Conservation (phyloP, 2,113 vertebrate species). For the Tor tambroides region DNA sequence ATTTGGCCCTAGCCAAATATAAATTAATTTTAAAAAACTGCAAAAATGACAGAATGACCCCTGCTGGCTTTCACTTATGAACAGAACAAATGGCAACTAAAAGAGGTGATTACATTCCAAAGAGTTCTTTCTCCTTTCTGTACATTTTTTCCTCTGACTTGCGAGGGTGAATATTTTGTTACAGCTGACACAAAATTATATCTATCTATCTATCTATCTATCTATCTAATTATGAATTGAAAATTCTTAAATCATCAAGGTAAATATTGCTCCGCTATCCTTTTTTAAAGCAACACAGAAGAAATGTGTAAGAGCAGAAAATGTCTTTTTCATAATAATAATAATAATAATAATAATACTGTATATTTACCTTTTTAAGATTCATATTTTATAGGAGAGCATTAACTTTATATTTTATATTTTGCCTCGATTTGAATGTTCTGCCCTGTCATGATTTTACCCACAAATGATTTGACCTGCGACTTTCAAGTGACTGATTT, state of each 20-base stretch:
- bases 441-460: not conserved
- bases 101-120: not conserved
- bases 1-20: not conserved
- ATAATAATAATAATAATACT: not conserved
- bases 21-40: not conserved
- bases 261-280: not conserved
- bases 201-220: too few species aligned
- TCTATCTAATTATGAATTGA: not conserved
- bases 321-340: not conserved
- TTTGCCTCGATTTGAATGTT: not conserved
- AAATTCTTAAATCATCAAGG: not conserved
- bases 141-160: not conserved
- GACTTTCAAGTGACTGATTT: slow-evolving; percentile 56
- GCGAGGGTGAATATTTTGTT: too few species aligned
- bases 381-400: not conserved
- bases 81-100: too few species aligned
- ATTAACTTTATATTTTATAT: not conserved
- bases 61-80: not conserved
- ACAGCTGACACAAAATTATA: too few species aligned
- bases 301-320: not conserved
- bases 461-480: slow-evolving; percentile 59
- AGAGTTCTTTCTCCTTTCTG: not conserved
- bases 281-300: not conserved
- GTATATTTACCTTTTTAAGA: not conserved
- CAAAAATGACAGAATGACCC: not conserved